A percentile compares a stretch with the other conserved stretches of the same genome.
phyloP scores from a whole-genome alignment of 1,140 invertebrate genomes.

The Laupala kohalensis region DNA sequence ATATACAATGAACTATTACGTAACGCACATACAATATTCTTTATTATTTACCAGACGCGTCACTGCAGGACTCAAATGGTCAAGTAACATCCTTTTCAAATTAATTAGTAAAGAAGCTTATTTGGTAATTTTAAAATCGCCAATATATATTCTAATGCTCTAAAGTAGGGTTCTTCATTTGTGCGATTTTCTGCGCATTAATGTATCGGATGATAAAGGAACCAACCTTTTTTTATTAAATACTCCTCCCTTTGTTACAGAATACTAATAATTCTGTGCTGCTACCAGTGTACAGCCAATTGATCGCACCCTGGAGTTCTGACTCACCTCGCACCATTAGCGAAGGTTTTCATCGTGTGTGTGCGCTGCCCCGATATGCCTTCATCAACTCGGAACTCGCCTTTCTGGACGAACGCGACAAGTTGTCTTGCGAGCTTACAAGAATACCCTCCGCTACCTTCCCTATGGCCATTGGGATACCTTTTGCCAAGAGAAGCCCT shows the following conservation, averaged over 20 bases:
- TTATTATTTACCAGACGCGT: too few species aligned
- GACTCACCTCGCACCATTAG: background rate
- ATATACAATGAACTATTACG: too few species aligned
- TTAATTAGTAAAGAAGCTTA: too few species aligned
- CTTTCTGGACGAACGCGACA: background rate
- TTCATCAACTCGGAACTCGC: background rate
- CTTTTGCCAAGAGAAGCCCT: background rate
- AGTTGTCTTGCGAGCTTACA: background rate
- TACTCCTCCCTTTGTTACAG: background rate
- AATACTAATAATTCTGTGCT: background rate
- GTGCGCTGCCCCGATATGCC: background rate
- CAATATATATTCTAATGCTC: too few species aligned
- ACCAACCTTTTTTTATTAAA: too few species aligned
- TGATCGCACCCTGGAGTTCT: background rate
- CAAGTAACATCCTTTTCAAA: too few species aligned
- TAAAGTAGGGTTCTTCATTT: too few species aligned
- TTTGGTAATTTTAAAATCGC: too few species aligned
- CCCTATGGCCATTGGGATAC: background rate
- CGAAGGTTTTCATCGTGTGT: background rate
- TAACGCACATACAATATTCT: too few species aligned
- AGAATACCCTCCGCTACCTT: background rate
- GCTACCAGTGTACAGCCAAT: background rate
- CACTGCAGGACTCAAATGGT: too few species aligned
- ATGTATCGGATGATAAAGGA: too few species aligned
- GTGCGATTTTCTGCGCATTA: too few species aligned